phyloP scores from a whole-genome alignment of 2,797 vertebrate species.

The Amniataba percoides region DNA sequence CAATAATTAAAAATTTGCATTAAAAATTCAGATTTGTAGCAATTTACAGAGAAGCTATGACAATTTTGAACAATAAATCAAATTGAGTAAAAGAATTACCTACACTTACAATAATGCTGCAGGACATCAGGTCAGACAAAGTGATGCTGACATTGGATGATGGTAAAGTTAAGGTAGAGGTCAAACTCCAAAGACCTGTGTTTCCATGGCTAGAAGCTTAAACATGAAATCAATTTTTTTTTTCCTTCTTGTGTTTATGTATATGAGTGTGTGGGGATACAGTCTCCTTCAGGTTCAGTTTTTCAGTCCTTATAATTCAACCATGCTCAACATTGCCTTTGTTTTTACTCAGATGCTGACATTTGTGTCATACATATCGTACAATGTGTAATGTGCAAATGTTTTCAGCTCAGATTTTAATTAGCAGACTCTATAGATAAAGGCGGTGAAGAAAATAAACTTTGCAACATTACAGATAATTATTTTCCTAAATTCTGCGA shows the following conservation, averaged over 20 bases:
- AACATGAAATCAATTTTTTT: background rate
- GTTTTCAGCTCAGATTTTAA: background rate
- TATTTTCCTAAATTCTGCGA: background rate
- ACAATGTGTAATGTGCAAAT: background rate
- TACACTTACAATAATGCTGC: background rate
- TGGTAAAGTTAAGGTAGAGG: background rate
- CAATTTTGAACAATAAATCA: background rate
- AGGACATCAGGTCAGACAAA: background rate
- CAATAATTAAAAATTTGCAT: too few relatives aligned
- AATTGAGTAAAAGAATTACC: background rate
- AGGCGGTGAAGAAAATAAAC: background rate
- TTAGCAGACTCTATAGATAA: background rate
- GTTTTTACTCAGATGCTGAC: background rate
- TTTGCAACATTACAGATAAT: background rate
- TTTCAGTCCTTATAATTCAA: background rate
- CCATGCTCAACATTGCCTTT: background rate
- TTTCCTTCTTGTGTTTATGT: background rate
- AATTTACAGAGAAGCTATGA: background rate
- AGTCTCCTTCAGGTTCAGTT: too few relatives aligned
- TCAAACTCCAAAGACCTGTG: background rate
- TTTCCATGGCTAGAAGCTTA: background rate
- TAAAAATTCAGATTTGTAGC: background rate
- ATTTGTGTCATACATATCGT: background rate
- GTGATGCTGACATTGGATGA: background rate
- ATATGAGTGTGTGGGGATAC: too few relatives aligned